Conservation (phyloP, 2,888 invertebrate species). For the Sipunculus nudus region DNA sequence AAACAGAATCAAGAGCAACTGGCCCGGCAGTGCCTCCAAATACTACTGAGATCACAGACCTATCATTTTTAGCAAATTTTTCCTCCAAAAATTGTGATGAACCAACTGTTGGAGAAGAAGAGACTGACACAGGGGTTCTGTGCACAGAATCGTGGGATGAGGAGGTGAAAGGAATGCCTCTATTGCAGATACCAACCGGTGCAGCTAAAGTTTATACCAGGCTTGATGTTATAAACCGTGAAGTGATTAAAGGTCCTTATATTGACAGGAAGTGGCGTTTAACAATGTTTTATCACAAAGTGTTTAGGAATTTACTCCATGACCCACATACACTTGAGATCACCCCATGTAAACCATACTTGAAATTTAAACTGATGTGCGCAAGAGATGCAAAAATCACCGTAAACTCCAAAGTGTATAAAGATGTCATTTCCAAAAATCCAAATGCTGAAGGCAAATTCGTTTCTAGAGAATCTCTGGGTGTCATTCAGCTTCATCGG, state of each 20-base stretch:
- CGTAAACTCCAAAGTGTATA: conserved; percentile 5
- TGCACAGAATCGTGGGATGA: too few species aligned
- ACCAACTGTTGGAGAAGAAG: too few species aligned
- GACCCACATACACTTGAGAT: conserved; percentile 18
- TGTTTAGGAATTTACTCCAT: conserved; percentile 13
- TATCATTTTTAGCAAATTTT: too few species aligned
- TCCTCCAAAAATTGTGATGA: too few species aligned
- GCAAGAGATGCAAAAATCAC: background rate
- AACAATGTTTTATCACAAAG: conserved; percentile 16
- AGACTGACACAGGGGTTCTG: too few species aligned
- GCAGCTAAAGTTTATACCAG: conserved; percentile 16
- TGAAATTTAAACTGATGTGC: conserved; percentile 13
- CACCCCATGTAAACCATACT: conserved; percentile 1
- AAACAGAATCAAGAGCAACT: too few species aligned
- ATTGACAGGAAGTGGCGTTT: background rate
- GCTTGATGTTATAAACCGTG: conserved; percentile 2
- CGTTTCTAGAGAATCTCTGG: conserved; percentile 15
- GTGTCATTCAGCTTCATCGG: conserved; percentile 18
- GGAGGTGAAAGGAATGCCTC: too few species aligned
- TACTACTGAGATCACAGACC: too few species aligned
- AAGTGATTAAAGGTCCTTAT: conserved; percentile 25
- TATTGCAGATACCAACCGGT: conserved; percentile 24
- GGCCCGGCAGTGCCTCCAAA: too few species aligned
- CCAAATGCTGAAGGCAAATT: conserved; percentile 11
- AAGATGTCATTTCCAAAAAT: conserved; percentile 15